Base-by-base conservation (phyloP, 2,113 vertebrate species). In the Thunnus maccoyii region DNA sequence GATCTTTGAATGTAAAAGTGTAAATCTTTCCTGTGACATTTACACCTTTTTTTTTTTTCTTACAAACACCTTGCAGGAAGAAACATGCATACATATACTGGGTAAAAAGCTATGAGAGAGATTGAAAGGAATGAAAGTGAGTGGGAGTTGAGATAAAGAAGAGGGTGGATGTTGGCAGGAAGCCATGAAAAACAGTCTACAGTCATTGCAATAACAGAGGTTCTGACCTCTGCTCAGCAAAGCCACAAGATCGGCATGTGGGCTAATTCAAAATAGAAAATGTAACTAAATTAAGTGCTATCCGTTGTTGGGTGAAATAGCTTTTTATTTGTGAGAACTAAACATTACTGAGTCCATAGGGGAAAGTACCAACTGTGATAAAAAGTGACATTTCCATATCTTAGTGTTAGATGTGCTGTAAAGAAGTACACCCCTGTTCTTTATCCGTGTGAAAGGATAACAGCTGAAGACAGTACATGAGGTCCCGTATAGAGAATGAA, bases 121-220 rank as follows among this genome's bases (percentile, higher is more conserved):
- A 41, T 9, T 7, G 4, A 70, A 18, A 17, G 50, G 5, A 27
- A 56, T 22, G 25, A 50, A 46, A 50, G 50, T 63, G 72, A 50
- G 71, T 47, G 52, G 72, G 70, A 75, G 66, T 62, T 57, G 61
- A 89, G 63, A 69, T 86, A 69, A 76, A 87, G 72, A 56, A 10
- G 47, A 76, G 16, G 66, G 79, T 20, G 20, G 44, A 32, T 70
- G 82, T 78, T 86, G 80, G 80, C 86, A 76, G 73, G 50, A 78
- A 72, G 86, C 80, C 75, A 72, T 5, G 0, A 63, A 79, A 77
- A 87, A 78, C 55, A 16, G 14, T 17, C 17, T 36, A 52, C 72
- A 25, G 20, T 17, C 14, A 7, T 0, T 3, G 13, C 22, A 70
- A 27, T 8, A 50, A 50, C 50, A 5, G 41, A 61, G 50, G 27